A percentile compares a stretch with the other conserved stretches of the same genome.
phyloP scores from a whole-genome alignment of 2,113 vertebrate species.

The Odobenus rosmarus region DNA sequence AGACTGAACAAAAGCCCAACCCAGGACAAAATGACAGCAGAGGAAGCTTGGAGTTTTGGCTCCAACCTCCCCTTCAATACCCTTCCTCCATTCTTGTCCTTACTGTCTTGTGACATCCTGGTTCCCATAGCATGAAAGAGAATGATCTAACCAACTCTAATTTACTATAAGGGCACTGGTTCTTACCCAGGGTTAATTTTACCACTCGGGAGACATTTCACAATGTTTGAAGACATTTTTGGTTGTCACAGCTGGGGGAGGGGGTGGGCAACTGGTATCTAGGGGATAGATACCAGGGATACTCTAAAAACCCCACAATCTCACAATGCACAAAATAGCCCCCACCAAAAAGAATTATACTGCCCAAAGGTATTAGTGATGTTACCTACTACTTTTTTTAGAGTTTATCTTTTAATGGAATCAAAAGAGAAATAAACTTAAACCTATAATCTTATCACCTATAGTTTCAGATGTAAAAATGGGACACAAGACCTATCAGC shows the following conservation, averaged over 20 bases:
- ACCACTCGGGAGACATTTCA: not conserved
- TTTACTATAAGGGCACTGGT: not conserved
- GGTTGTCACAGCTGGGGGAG: too few species aligned
- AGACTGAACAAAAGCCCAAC: not conserved
- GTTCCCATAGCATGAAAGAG: not conserved
- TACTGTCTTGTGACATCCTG: not conserved
- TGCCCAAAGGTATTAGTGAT: not conserved
- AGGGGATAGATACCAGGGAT: not conserved
- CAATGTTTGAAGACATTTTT: not conserved
- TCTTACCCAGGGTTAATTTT: not conserved
- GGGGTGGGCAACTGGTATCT: not conserved
- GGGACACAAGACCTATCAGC: not conserved
- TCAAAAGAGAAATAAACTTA: not conserved
- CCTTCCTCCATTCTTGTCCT: not conserved
- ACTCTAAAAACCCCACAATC: not conserved
- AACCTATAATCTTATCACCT: not conserved
- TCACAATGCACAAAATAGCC: not conserved
- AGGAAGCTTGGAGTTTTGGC: not conserved
- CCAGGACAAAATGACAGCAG: not conserved
- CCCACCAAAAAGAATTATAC: not conserved
- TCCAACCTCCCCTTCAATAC: fast-evolving
- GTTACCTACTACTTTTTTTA: not conserved
- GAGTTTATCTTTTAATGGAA: not conserved
- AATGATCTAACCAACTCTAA: not conserved
- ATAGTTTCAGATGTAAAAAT: not conserved